A percentile compares a stretch with the other conserved stretches of the same genome.
Conservation (phyloP, 1,140 invertebrate genomes). For the Gonioctena quinquepunctata region DNA sequence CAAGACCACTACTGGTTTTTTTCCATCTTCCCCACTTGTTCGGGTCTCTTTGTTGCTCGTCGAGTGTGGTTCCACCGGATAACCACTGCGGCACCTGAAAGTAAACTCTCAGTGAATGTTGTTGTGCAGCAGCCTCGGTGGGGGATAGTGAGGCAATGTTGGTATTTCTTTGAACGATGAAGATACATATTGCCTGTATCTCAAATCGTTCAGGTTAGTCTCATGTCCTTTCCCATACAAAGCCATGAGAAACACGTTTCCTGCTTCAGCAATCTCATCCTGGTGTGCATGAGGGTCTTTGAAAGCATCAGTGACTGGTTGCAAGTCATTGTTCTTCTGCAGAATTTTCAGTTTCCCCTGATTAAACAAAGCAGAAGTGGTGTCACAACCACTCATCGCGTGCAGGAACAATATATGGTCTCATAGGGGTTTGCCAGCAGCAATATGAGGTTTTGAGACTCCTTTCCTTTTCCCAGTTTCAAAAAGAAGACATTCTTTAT, state of each 20-base stretch:
- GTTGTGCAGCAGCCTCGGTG: neutral
- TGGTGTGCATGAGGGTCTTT: slow-evolving; percentile 3
- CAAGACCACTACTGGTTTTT: neutral
- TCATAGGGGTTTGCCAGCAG: slow-evolving; percentile 4
- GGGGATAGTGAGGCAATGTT: neutral
- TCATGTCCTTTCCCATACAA: slow-evolving; percentile 4
- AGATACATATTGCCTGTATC: neutral
- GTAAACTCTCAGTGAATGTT: slow-evolving; percentile 8
- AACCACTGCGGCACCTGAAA: slow-evolving; percentile 9
- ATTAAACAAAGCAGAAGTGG: slow-evolving; percentile 15
- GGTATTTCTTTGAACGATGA: slow-evolving; percentile 5
- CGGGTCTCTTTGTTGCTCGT: neutral
- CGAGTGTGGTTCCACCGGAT: slow-evolving; percentile 1
- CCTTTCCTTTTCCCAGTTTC: slow-evolving; percentile 6
- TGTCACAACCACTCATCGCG: slow-evolving; percentile 11
- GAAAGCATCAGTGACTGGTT: neutral
- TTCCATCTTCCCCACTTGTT: neutral
- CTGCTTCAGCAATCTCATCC: slow-evolving; percentile 8
- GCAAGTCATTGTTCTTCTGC: neutral
- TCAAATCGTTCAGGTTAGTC: slow-evolving; percentile 4
- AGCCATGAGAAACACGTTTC: neutral
- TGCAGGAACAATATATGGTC: slow-evolving; percentile 8
- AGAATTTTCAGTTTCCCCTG: neutral
- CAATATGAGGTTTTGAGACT: slow-evolving; percentile 4
- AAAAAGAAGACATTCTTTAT: slow-evolving; percentile 10